These are phyloP conservation scores for Tenebrosternarchus preto DNA, from an alignment of 2,113 vertebrate genomes.

Conservation along the genomic window DNA sequence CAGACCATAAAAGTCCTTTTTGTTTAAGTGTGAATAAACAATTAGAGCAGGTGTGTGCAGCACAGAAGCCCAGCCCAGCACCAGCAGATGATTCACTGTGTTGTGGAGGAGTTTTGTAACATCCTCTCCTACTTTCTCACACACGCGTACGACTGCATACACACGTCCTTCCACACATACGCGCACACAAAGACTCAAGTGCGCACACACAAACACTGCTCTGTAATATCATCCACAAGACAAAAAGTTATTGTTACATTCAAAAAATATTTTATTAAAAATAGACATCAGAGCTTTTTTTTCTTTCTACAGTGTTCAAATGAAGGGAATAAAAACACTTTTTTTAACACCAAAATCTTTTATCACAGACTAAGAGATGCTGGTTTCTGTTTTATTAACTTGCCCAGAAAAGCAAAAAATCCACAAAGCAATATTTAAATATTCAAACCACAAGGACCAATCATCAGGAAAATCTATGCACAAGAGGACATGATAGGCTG, in stretches of 20 bases:
- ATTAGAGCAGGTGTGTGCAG: conserved; percentile 66
- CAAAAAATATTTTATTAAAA: conserved; percentile 55
- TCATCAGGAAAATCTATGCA: conserved; percentile 6
- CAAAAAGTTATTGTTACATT: conserved; percentile 7
- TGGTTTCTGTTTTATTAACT: conserved; percentile 8
- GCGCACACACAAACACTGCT: background rate
- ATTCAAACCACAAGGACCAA: background rate
- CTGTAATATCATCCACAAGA: background rate
- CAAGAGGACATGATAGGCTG: background rate
- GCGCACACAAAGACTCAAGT: too few species aligned
- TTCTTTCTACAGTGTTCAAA: conserved; percentile 38
- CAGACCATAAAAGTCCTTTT: conserved; percentile 8
- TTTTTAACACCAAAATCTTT: conserved; percentile 32
- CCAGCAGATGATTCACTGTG: conserved; percentile 13
- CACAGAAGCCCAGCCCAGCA: conserved; percentile 7
- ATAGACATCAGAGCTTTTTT: conserved; percentile 40
- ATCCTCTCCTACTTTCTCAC: too few species aligned
- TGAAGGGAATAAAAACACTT: conserved; percentile 10
- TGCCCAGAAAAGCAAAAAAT: conserved; percentile 21
- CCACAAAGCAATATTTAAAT: conserved; percentile 28
- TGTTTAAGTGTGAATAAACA: conserved; percentile 35
- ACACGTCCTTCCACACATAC: too few species aligned
- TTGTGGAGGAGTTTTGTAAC: background rate
- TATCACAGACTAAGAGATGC: conserved; percentile 1
- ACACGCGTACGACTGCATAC: background rate